These are phyloP conservation scores for Furcula furcula DNA, from an alignment of 2,888 invertebrate species.

Conservation along the genomic window DNA sequence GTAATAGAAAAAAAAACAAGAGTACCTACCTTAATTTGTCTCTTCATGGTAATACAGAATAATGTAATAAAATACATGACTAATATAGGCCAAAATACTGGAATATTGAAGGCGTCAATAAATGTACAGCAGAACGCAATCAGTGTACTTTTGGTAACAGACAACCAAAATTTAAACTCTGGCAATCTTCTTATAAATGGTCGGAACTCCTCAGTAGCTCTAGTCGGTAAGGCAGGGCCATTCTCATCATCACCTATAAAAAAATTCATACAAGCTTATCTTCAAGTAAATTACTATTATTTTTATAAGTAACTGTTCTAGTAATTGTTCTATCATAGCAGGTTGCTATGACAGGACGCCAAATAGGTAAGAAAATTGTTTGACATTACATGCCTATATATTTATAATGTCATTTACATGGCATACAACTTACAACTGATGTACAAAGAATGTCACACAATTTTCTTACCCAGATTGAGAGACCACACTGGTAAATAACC, in stretches of 20 bases:
- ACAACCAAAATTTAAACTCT: conserved; percentile 99
- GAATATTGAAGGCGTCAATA: conserved; percentile 99
- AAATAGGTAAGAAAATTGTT: too few relatives aligned
- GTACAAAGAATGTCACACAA: too few relatives aligned
- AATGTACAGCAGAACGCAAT: conserved; percentile 96
- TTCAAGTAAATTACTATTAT: too few relatives aligned
- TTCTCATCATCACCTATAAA: conserved; percentile 84
- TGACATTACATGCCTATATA: too few relatives aligned
- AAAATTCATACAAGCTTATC: conserved; percentile 3
- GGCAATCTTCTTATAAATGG: conserved; percentile 98
- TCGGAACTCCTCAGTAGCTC: conserved; percentile 97
- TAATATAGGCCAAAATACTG: conserved; percentile 99
- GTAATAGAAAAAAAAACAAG: too few relatives aligned
- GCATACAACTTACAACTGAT: too few relatives aligned
- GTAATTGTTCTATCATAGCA: too few relatives aligned
- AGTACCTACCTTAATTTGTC: conserved; percentile 96
- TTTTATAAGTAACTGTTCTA: too few relatives aligned
- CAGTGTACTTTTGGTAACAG: conserved; percentile 96
- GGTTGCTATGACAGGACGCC: too few relatives aligned
- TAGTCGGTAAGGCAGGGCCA: conserved; percentile 97
- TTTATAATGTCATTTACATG: too few relatives aligned
- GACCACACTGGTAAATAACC: too few relatives aligned
- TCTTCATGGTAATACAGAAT: conserved; percentile 99
- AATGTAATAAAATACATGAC: conserved; percentile 99
- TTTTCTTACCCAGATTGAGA: too few relatives aligned